These are phyloP conservation scores for Metellina segmentata DNA, from an alignment of 2,888 invertebrate species.

Conservation along the genomic window DNA sequence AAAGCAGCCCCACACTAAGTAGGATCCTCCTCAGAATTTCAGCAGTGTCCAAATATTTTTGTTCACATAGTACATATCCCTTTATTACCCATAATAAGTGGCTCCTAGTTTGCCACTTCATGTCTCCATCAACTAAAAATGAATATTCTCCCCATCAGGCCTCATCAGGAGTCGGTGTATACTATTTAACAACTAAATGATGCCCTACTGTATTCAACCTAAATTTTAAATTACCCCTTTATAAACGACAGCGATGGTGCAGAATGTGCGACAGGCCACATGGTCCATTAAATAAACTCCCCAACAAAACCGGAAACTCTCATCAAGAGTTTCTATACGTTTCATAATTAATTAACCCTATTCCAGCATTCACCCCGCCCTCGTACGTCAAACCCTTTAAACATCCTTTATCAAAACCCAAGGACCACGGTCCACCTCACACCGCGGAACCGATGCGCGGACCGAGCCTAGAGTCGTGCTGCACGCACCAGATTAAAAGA, in stretches of 20 bases:
- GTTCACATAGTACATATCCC: too few relatives aligned
- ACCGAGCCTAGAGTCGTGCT: background rate
- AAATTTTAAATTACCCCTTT: background rate
- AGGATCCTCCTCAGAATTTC: too few relatives aligned
- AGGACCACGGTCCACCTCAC: slow-evolving; percentile 36
- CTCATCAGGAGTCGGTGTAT: too few relatives aligned
- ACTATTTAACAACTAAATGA: too few relatives aligned
- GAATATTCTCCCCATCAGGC: too few relatives aligned
- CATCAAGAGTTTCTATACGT: slow-evolving; percentile 17
- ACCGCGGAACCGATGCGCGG: slow-evolving; percentile 25
- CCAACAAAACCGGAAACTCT: background rate
- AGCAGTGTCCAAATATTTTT: too few relatives aligned
- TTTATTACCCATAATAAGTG: too few relatives aligned
- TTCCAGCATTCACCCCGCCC: slow-evolving; percentile 31
- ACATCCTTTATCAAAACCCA: slow-evolving; percentile 40
- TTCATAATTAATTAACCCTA: slow-evolving; percentile 55
- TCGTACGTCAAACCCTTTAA: slow-evolving; percentile 45
- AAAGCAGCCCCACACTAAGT: too few relatives aligned
- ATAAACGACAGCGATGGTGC: background rate
- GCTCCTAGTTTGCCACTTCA: too few relatives aligned
- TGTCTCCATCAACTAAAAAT: too few relatives aligned
- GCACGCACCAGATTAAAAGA: slow-evolving; percentile 34
- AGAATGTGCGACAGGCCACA: background rate
- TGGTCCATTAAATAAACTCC: background rate
- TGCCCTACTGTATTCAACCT: too few relatives aligned